Percentiles rank a stretch among this genome's conserved stretches.
These are phyloP conservation scores for Diprion similis DNA, from an alignment of 1,140 invertebrate species.

Conservation along the genomic window DNA sequence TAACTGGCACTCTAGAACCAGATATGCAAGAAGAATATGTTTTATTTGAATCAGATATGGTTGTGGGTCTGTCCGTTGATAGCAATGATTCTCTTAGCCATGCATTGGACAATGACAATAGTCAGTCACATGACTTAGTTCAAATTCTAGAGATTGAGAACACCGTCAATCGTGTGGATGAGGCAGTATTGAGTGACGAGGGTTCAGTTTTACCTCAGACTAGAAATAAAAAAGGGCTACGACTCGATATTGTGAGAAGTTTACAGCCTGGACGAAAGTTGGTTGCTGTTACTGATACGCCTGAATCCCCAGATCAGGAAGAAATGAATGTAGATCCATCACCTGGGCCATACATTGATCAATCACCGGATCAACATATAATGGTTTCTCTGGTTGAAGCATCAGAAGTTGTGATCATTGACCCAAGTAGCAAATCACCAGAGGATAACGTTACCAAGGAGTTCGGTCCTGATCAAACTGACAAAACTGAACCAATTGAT, in stretches of 20 bases:
- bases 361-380: constrained; percentile 53
- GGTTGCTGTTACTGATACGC: constrained; percentile 56
- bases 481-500: constrained; percentile 57
- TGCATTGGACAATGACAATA: constrained; percentile 53
- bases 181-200: constrained; percentile 48
- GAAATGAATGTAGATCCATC: constrained; percentile 59
- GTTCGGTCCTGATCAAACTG: constrained; percentile 66
- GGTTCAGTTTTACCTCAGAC: constrained; percentile 42
- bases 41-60: constrained; percentile 67
- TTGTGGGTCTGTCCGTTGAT: constrained; percentile 66
- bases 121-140: constrained; percentile 53
- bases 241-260: constrained; percentile 49
- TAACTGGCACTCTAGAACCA: constrained; percentile 65
- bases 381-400: constrained; percentile 62
- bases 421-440: constrained; percentile 65
- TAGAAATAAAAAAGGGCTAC: constrained; percentile 52
- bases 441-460: constrained; percentile 69
- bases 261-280: constrained; percentile 47
- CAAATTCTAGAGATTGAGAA: constrained; percentile 59
- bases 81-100: constrained; percentile 66
- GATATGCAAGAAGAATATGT: constrained; percentile 69
- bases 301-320: constrained; percentile 65
- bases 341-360: constrained; percentile 53
- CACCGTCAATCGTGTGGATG: constrained; percentile 47
- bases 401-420: constrained; percentile 69